Base-by-base conservation (phyloP, 2,797 vertebrate species). In the Siniperca obscura region DNA sequence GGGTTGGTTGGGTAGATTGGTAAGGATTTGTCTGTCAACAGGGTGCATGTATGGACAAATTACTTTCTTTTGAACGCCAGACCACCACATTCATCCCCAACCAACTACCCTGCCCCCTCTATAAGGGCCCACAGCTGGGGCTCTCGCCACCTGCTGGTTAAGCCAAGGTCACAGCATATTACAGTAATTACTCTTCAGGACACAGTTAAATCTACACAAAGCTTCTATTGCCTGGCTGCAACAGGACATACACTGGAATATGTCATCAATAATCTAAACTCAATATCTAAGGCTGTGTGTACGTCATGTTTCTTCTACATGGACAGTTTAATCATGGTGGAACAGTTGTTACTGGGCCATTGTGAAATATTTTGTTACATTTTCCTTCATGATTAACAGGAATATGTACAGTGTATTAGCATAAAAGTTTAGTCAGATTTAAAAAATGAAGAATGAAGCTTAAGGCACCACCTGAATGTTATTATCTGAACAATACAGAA, bases 71-170 rank as follows among this genome's bases (percentile, higher is more conserved):
- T 64, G 44, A 64, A 80, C 46, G 27, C 66, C 36, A 70, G 56
- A 52, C 52, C 11, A 50, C 50, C 48, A 55, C 66, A 40, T 42
- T 71, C 34, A 76, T 50, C 72, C 69, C 72, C 55, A 57, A 38
- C 74, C 38, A 61, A 48, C 67, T 60, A 44, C 57, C 76, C 76
- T 66, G 17, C 66, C 66, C 62, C 70, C 59, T 60, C 62, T 66
- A 44, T 62, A 2, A 61, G 42, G 40, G 36, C 40, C 59, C 64
- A 85, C 71, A 82, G 70, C 72, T 53, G 66, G 61, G 27, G 73
- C 64, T 85, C 70, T 81, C 65, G 89, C 94, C 94, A 90, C 91
- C 92, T 95, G 87, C 92, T 95, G 93, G 91, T 76, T 82, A 73
- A 87, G 48, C 36, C 77, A 79, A 86, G 70, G 84, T 87, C 82